Evolutionary conservation across 2,113 vertebrate species (phyloP), one percentile per base, ranked within the genome.

Genomic region (Emydura subglobosa): DNA sequence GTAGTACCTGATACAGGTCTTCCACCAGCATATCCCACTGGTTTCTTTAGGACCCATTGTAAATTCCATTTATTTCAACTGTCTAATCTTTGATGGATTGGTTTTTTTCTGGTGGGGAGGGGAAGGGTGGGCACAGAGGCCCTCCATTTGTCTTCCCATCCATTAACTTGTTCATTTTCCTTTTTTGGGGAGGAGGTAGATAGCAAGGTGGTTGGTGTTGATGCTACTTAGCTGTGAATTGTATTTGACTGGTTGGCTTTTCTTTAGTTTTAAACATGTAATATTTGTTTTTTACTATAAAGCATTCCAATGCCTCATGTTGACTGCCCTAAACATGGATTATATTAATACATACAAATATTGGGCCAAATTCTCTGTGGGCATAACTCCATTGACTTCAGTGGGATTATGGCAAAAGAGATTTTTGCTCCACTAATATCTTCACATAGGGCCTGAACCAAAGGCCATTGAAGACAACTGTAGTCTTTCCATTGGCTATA

Each of bases 381-480:
- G 12, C 42, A 47, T 72, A 78, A 54, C 86, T 91, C 34, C 50
- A 72, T 22, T 87, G 83, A 83, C 11, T 85, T 13, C 80, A 29
- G 6, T 29, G 42, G 84, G 25, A 19, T 83, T 57, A 47, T 14
- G 44, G 42, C 27, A 94, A 74, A 47, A 85, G 74, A 93, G 94
- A 91, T 4, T 1, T 86, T 96, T 91, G 42, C 74, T 54, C 50
- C 76, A 8, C 47, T 93, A 91, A 54, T 91, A 93, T 86, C 93
- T 87, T 93, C 44, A 57, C 54, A 21, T 4, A n/a, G 22, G 94
- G 19, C 17, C 39, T 50, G 42, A 92, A 85, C 51, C 61, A 29
- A 0, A 86, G 79, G 31, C 47, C 7, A 12, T 34, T 24, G 6
- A 47, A 65, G 81, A 93, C 61, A 31, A 54, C 16, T 13, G 9